These are phyloP conservation scores for Salvator merianae DNA, from an alignment of 2,113 vertebrate species.

Conservation along the genomic window DNA sequence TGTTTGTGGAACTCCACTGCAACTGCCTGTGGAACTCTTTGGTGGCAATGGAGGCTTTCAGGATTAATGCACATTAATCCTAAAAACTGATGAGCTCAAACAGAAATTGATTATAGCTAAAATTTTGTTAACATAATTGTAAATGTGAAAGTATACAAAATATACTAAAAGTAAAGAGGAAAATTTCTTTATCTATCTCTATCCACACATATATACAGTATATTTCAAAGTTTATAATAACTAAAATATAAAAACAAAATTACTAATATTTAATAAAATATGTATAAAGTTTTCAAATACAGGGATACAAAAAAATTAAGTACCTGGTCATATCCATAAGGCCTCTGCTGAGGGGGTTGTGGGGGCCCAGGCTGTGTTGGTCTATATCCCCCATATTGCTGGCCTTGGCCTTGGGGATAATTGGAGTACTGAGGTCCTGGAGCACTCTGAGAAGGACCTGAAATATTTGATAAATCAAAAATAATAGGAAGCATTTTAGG, in stretches of 20 bases:
- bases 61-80: conserved; percentile 13
- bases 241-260: neutral
- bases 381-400: conserved; percentile 94
- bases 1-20: too few relatives aligned
- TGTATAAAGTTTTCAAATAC: neutral
- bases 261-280: neutral
- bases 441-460: conserved; percentile 89
- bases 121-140: neutral
- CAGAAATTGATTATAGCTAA: neutral
- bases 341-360: conserved; percentile 94
- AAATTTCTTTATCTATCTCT: too few relatives aligned
- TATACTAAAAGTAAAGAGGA: too few relatives aligned
- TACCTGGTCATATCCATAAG: conserved; percentile 98
- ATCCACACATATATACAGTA: neutral
- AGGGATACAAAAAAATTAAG: conserved; percentile 29
- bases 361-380: conserved; percentile 93
- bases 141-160: neutral
- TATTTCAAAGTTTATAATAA: neutral
- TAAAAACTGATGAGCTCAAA: conserved; percentile 6
- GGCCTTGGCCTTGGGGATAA: conserved; percentile 96
- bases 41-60: too few relatives aligned
- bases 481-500: neutral
- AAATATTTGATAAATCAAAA: conserved; percentile 15
- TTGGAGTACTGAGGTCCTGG: conserved; percentile 94
- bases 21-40: too few relatives aligned